These are phyloP conservation scores for Setipinna tenuifilis DNA, from an alignment of 2,797 vertebrate species.

Conservation along the genomic window DNA sequence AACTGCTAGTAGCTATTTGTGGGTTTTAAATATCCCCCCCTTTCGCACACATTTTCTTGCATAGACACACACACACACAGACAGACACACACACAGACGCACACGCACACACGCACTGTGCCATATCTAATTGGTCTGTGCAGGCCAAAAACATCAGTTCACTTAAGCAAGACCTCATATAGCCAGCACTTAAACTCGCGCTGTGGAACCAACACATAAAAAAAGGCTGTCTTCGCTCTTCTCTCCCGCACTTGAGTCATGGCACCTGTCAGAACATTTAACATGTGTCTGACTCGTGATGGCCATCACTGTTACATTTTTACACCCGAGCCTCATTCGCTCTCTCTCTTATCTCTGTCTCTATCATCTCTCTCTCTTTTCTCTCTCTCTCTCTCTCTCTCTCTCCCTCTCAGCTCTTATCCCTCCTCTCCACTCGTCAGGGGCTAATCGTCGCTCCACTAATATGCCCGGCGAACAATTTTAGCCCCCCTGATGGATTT, in stretches of 20 bases:
- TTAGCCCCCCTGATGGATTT: slow-evolving; percentile 21
- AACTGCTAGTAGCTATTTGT: background rate
- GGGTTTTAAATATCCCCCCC: background rate
- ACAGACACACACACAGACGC: too few species aligned
- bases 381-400: slow-evolving; percentile 25
- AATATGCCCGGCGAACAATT: background rate
- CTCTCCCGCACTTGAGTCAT: background rate
- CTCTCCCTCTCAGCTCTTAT: slow-evolving; percentile 35
- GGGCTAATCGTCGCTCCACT: background rate
- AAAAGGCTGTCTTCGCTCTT: background rate
- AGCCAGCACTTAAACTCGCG: background rate
- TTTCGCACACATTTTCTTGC: background rate
- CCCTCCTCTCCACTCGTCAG: background rate
- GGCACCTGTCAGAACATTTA: slow-evolving; percentile 36
- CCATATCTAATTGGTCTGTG: slow-evolving; percentile 2
- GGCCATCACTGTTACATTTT: slow-evolving; percentile 33
- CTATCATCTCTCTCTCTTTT: background rate
- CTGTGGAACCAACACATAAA: background rate
- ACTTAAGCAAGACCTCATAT: background rate
- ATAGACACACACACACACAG: background rate
- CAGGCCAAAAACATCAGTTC: background rate
- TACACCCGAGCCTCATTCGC: background rate
- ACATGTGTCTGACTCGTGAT: background rate
- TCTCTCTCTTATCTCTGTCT: background rate
- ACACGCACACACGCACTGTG: background rate